phyloP scores from a whole-genome alignment of 2,113 vertebrate species.

The Oncorhynchus keta region DNA sequence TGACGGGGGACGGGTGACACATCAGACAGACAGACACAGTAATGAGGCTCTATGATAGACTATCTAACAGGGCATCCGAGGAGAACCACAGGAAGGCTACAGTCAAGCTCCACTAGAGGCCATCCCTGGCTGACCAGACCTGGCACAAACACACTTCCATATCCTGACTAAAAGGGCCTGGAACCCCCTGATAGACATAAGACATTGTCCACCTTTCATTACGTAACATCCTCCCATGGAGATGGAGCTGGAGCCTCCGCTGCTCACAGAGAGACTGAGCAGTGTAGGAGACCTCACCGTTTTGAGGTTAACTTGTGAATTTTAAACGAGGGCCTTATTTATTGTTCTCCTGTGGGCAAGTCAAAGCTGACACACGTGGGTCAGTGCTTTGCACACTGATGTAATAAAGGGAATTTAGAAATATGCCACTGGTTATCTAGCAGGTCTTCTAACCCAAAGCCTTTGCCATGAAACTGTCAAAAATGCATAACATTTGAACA shows the following conservation, averaged over 20 bases:
- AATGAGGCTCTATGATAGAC: no score
- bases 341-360: conserved; percentile 10
- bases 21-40: no score
- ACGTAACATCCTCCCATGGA: conserved; percentile 19
- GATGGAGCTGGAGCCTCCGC: conserved; percentile 13
- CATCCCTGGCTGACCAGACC: no score
- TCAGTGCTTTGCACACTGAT: conserved; percentile 18
- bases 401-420: background rate
- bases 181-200: no score
- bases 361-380: conserved; percentile 59
- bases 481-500: no score
- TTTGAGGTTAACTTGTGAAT: conserved; percentile 30
- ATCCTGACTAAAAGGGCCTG: no score
- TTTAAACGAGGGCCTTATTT: conserved; percentile 37
- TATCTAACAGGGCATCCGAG: background rate
- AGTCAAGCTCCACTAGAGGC: background rate
- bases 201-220: background rate
- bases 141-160: no score
- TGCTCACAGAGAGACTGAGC: conserved; percentile 12
- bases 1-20: conserved; percentile 17
- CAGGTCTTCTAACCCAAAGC: background rate
- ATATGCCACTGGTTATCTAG: background rate
- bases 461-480: background rate
- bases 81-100: background rate
- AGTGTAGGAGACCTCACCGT: conserved; percentile 43